Evolutionary conservation across 30 jellyfish, hydroid and myxozoan genomes (phyloP).

Genomic region (Aurelia aurita): DNA sequence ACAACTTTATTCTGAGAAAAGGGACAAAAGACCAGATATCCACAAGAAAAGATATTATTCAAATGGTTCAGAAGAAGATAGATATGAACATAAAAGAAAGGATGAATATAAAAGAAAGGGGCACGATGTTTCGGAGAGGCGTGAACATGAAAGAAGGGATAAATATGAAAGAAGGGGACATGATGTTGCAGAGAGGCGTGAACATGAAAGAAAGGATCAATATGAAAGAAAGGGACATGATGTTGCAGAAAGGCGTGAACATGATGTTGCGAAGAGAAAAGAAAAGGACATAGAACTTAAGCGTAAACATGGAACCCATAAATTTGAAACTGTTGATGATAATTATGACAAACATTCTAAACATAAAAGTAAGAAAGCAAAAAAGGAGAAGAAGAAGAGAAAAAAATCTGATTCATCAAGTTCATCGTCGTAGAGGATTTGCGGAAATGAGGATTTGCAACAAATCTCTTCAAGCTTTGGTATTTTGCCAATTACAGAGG

Average conservation of each 20-base stretch:
- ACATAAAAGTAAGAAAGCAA: constrained; percentile 3
- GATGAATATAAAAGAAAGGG: neutral
- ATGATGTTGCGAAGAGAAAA: neutral
- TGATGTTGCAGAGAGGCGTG: neutral
- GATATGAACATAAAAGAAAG: neutral
- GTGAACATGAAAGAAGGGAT: neutral
- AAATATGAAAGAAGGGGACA: neutral
- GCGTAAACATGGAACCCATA: neutral
- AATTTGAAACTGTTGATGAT: neutral
- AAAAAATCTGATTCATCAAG: neutral
- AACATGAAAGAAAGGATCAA: neutral
- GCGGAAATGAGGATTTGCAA: too few species aligned
- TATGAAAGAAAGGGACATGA: neutral
- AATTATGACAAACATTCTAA: neutral
- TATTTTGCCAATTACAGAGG: too few species aligned
- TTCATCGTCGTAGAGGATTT: too few species aligned
- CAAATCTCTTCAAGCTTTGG: too few species aligned
- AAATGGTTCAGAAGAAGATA: neutral
- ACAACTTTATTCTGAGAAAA: too few species aligned
- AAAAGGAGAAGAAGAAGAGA: neutral
- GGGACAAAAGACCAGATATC: too few species aligned
- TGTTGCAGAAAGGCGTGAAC: neutral
- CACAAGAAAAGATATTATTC: neutral
- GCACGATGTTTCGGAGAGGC: neutral
- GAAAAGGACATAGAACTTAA: neutral